These are phyloP conservation scores for Ranitomeya imitator DNA, from an alignment of 2,113 vertebrate genomes.

Conservation along the genomic window DNA sequence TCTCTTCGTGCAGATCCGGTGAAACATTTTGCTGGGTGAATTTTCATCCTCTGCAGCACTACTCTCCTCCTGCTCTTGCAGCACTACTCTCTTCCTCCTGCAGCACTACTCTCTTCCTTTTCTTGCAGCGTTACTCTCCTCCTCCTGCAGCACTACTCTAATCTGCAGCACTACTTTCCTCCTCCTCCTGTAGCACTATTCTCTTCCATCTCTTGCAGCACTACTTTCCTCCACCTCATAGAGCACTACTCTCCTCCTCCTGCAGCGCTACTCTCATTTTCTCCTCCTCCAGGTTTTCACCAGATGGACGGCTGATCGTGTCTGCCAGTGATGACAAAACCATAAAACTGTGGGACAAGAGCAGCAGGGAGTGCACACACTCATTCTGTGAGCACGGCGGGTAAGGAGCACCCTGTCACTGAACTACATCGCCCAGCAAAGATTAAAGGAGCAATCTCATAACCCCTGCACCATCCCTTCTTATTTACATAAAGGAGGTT, in stretches of 20 bases:
- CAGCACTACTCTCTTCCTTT: too few species aligned
- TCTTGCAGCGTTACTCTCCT: too few species aligned
- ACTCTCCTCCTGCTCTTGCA: too few species aligned
- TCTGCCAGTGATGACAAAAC: conserved; percentile 95
- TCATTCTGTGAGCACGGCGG: conserved; percentile 91
- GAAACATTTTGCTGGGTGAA: too few species aligned
- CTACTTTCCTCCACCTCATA: conserved; percentile 1
- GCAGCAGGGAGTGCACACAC: conserved; percentile 89
- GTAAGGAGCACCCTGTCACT: conserved; percentile 71
- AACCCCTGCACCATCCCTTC: too few species aligned
- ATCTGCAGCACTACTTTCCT: not conserved
- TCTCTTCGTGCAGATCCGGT: too few species aligned
- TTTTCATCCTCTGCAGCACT: not conserved
- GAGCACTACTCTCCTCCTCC: too few species aligned
- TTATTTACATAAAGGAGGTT: not conserved
- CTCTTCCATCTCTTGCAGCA: too few species aligned
- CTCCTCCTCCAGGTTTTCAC: conserved; percentile 83
- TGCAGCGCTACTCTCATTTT: not conserved
- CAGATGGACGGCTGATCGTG: conserved; percentile 89
- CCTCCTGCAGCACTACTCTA: too few species aligned
- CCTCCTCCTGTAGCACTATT: too few species aligned
- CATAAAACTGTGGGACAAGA: conserved; percentile 94
- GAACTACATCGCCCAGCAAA: not conserved
- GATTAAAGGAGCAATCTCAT: not conserved
- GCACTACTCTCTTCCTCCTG: too few species aligned